phyloP scores from a whole-genome alignment of 1,140 invertebrate species.

The Caenorhabditis elegans region DNA sequence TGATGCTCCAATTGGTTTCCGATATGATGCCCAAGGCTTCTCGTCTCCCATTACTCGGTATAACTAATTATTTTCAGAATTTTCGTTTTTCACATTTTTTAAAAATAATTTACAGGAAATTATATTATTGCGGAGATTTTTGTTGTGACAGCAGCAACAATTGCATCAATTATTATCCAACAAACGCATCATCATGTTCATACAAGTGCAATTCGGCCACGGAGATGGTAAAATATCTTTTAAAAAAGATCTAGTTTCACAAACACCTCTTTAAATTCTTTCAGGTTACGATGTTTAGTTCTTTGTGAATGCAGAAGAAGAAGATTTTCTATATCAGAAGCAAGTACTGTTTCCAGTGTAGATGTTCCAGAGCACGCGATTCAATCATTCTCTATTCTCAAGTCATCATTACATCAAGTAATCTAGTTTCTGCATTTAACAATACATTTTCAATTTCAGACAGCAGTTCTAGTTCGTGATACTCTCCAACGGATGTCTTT shows the following conservation, averaged over 20 bases:
- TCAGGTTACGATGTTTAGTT: not conserved
- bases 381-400: slow-evolving; percentile 28
- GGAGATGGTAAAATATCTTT: slow-evolving; percentile 18
- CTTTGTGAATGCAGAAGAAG: slow-evolving; percentile 1
- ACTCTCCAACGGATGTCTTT: slow-evolving; percentile 9
- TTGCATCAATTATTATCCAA: slow-evolving; percentile 26
- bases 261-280: not conserved
- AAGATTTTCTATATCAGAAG: not conserved
- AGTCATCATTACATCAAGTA: not conserved
- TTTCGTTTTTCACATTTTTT: not conserved
- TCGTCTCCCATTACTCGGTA: slow-evolving; percentile 36
- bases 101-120: slow-evolving; percentile 8
- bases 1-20: slow-evolving; percentile 44
- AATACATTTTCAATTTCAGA: slow-evolving; percentile 13
- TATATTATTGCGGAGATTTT: slow-evolving; percentile 41
- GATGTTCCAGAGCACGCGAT: not conserved
- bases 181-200: slow-evolving; percentile 32
- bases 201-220: slow-evolving; percentile 28
- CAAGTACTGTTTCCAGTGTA: not conserved
- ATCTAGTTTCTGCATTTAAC: not conserved
- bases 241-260: too few relatives aligned
- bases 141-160: slow-evolving; percentile 15
- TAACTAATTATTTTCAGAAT: not conserved
- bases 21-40: slow-evolving; percentile 48
- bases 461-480: slow-evolving; percentile 13